Conservation (phyloP, 2,888 invertebrate species). For the Tetranychus piercei region DNA sequence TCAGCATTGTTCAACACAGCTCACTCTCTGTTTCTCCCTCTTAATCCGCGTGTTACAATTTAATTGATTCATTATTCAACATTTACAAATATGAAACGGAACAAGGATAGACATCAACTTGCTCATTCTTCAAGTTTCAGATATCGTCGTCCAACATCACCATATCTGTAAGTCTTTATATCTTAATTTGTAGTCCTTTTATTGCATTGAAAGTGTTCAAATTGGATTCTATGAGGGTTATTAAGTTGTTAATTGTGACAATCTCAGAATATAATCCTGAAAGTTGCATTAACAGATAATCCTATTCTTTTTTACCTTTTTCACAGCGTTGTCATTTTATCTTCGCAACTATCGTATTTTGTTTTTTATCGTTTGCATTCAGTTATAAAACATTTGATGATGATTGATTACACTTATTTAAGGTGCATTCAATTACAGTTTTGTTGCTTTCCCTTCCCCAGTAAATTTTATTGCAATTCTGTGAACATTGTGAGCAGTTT, state of each 20-base stretch:
- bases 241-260: slow-evolving; percentile 1
- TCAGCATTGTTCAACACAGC: not conserved
- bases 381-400: too few species aligned
- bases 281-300: too few species aligned
- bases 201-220: too few species aligned
- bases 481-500: too few species aligned
- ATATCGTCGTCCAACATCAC: slow-evolving; percentile 11
- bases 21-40: slow-evolving; percentile 14
- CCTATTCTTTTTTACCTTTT: too few species aligned
- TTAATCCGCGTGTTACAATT: not conserved
- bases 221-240: not conserved
- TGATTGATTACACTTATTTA: too few species aligned
- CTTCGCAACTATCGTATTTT: too few species aligned
- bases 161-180: slow-evolving; percentile 15
- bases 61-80: not conserved
- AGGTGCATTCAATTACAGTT: too few species aligned
- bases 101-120: slow-evolving; percentile 21
- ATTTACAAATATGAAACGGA: slow-evolving; percentile 20
- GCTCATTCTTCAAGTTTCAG: not conserved
- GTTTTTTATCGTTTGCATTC: too few species aligned
- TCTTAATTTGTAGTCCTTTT: not conserved
- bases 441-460: too few species aligned
- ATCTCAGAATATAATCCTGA: not conserved
- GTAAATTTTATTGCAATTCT: too few species aligned
- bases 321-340: too few species aligned